These are phyloP conservation scores for Phasia obesa DNA, from an alignment of 2,888 invertebrate genomes.

Conservation along the genomic window DNA sequence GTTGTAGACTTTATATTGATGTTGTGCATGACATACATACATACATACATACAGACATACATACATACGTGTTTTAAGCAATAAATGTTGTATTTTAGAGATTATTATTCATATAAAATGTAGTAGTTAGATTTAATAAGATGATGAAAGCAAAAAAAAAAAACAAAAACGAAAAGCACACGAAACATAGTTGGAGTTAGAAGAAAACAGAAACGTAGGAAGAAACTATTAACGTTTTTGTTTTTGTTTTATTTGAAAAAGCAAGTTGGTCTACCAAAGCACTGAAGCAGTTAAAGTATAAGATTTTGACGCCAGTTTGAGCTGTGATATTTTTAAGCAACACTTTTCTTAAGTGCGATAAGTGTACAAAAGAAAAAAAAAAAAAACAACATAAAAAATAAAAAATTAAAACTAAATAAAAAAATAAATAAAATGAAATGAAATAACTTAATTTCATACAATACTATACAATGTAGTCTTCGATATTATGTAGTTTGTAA, in stretches of 20 bases:
- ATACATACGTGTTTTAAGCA: slow-evolving; percentile 69
- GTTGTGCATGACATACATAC: slow-evolving; percentile 69
- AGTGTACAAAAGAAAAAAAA: slow-evolving; percentile 69
- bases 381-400: slow-evolving; percentile 24
- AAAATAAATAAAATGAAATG: slow-evolving; percentile 36
- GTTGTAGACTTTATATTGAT: slow-evolving; percentile 69
- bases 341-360: slow-evolving; percentile 71
- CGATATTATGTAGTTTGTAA: slow-evolving; percentile 70
- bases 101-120: slow-evolving; percentile 60
- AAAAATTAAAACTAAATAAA: slow-evolving; percentile 48
- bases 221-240: slow-evolving; percentile 16
- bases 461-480: slow-evolving; percentile 70
- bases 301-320: slow-evolving; percentile 72
- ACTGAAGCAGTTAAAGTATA: slow-evolving; percentile 70
- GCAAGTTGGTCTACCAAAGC: slow-evolving; percentile 71
- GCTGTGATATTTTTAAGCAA: slow-evolving; percentile 74
- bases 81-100: slow-evolving; percentile 71
- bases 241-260: slow-evolving; percentile 46
- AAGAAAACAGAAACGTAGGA: slow-evolving; percentile 14
- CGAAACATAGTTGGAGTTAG: slow-evolving; percentile 24
- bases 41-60: slow-evolving; percentile 63
- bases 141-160: slow-evolving; percentile 16
- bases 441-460: slow-evolving; percentile 67
- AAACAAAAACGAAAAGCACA: slow-evolving; percentile 29
- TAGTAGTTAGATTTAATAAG: slow-evolving; percentile 62